Evolutionary conservation across 1,140 invertebrate species (phyloP).

Genomic region (Drosophila azteca): DNA sequence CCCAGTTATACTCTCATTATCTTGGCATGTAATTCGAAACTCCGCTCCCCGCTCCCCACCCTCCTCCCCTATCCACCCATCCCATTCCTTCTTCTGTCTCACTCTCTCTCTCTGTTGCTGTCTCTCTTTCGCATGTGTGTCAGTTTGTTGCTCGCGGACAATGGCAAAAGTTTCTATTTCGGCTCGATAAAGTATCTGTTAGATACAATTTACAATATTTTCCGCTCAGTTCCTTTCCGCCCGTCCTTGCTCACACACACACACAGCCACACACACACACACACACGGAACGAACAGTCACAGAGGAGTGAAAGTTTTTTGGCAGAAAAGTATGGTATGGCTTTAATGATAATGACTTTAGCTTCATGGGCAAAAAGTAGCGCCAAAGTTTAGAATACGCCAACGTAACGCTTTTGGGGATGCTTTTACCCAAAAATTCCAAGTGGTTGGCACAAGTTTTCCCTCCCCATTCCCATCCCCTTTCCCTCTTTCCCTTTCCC

Average conservation of each 20-base stretch:
- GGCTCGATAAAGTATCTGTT: conserved; percentile 80
- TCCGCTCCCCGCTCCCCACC: too few relatives aligned
- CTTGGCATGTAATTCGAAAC: conserved; percentile 59
- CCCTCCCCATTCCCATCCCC: not conserved
- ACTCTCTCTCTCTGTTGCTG: not conserved
- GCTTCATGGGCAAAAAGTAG: conserved; percentile 67
- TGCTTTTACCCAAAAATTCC: conserved; percentile 59
- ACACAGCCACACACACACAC: conserved; percentile 6
- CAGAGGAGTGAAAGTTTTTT: conserved; percentile 62
- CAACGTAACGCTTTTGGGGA: conserved; percentile 75
- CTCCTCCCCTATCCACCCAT: not conserved
- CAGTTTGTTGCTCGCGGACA: conserved; percentile 72
- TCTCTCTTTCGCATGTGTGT: conserved; percentile 37
- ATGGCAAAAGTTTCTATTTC: conserved; percentile 78
- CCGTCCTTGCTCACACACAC: conserved; percentile 10
- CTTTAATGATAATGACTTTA: conserved; percentile 81
- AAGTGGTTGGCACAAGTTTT: conserved; percentile 65
- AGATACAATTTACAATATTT: conserved; percentile 80
- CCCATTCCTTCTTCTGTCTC: not conserved
- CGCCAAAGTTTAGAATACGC: conserved; percentile 77
- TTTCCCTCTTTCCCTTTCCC: too few relatives aligned
- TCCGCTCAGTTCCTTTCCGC: conserved; percentile 27
- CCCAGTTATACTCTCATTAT: conserved; percentile 61
- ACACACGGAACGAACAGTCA: not conserved
- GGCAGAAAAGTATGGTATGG: conserved; percentile 72